Evolutionary conservation across 2,888 invertebrate species (phyloP), one percentile per base, ranked within the genome.

Genomic region (Drosophila multiciliata): DNA sequence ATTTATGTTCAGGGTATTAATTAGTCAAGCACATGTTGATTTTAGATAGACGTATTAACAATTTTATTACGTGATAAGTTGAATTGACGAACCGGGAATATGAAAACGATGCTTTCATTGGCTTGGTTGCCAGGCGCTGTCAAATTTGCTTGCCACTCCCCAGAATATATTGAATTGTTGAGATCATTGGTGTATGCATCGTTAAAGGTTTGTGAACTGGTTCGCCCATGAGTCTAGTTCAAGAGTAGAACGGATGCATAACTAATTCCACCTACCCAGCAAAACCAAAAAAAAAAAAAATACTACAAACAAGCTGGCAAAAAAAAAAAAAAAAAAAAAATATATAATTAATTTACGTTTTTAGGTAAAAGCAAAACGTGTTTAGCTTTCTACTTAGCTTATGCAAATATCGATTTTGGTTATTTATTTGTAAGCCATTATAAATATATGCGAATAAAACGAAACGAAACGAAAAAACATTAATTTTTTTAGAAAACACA

Each of bases 341-440:
- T 59, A 38, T 35, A 20, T 57, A 8, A 59, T 9, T 40, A 52
- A 36, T 73, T 54, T 75, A 75, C 76, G 78, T 68, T 78, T 78
- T 60, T 73, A 67, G 86, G 90, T 89, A 89, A 89, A 81, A 87
- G 89, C 86, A 81, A 87, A 87, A 87, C 87, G 90, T 88, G 87
- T 87, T 87, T 81, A 87, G 87, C 87, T 87, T 87, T 87, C 87
- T 87, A 89, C 89, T 89, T 86, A 83, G 86, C 83, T 81, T 89
- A 87, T 89, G 87, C 87, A 89, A 87, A 87, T 89, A 67, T 67
- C 55, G 67, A 42, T 50, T 70, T 86, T 75, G 83, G 81, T 87
- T 86, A 83, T 87, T 87, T 87, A 83, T 88, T 75, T 88, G 78
- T 83, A 80, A 79, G 77, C 66, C 58, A 72, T 73, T 81, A 75